A percentile compares a stretch with the other conserved stretches of the same genome.
Evolutionary conservation across 2,888 invertebrate species (phyloP).

Genomic region (Quadroppia sp.): DNA sequence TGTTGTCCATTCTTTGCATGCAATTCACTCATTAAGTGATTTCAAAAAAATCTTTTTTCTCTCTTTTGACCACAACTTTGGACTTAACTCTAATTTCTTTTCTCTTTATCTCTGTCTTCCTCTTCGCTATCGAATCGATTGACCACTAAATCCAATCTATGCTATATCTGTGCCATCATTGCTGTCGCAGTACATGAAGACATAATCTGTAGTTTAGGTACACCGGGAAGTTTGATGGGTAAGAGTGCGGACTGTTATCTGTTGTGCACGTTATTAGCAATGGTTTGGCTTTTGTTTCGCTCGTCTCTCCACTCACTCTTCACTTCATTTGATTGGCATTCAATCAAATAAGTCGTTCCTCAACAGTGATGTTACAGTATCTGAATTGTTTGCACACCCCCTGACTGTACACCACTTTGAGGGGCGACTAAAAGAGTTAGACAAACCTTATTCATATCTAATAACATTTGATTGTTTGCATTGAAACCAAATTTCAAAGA

Average conservation of each 20-base stretch:
- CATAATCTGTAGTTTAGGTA: constrained; percentile 35
- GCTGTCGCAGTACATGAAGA: constrained; percentile 13
- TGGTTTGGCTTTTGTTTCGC: not conserved
- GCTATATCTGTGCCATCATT: not conserved
- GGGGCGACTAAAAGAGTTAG: too few species aligned
- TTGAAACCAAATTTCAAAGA: too few species aligned
- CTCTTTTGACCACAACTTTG: not conserved
- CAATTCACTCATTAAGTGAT: constrained; percentile 1
- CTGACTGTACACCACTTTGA: too few species aligned
- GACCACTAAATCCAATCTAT: not conserved
- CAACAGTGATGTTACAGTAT: too few species aligned
- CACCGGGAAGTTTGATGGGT: constrained; percentile 33
- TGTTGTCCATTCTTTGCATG: constrained; percentile 34
- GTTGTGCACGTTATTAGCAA: constrained; percentile 18
- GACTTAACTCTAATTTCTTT: not conserved
- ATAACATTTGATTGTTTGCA: too few species aligned
- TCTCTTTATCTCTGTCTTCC: not conserved
- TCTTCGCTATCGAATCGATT: not conserved
- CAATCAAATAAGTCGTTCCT: too few species aligned
- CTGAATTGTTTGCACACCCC: too few species aligned
- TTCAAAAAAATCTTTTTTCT: too few species aligned
- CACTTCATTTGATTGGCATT: too few species aligned
- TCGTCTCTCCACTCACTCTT: not conserved
- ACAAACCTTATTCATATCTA: too few species aligned
- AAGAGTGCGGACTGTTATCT: not conserved